phyloP scores from a whole-genome alignment of 2,113 vertebrate genomes.

The Anoplopoma fimbria region DNA sequence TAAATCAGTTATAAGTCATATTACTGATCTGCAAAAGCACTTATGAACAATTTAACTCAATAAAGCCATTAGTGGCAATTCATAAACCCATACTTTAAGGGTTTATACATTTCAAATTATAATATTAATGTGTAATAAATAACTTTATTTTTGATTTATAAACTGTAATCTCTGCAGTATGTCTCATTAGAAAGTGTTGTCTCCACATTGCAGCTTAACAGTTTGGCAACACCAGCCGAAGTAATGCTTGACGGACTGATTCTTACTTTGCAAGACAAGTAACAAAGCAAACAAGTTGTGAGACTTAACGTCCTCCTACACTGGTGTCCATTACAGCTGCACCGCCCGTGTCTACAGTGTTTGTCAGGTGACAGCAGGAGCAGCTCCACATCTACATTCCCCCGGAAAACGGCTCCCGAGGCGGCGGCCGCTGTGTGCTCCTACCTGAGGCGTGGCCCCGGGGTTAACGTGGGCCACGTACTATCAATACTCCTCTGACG shows the following conservation, averaged over 20 bases:
- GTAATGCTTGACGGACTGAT: background rate
- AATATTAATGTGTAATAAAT: background rate
- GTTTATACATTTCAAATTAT: background rate
- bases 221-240: constrained; percentile 3
- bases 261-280: background rate
- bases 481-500: constrained; percentile 72
- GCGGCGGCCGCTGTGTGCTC: constrained; percentile 9
- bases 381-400: constrained; percentile 19
- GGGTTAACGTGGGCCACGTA: constrained; percentile 73
- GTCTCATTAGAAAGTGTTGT: background rate
- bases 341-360: background rate
- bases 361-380: constrained; percentile 21
- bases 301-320: background rate
- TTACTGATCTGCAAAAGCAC: background rate
- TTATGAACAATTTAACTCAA: background rate
- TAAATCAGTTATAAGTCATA: background rate
- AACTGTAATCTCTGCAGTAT: background rate
- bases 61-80: background rate
- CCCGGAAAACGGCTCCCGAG: background rate
- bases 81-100: background rate
- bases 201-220: background rate
- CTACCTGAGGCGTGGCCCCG: constrained; percentile 42
- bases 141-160: background rate
- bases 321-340: background rate
- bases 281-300: background rate